Percentiles rank a stretch among this genome's conserved stretches.
These are phyloP conservation scores for Lagria hirta DNA, from an alignment of 2,888 invertebrate genomes.

Conservation along the genomic window DNA sequence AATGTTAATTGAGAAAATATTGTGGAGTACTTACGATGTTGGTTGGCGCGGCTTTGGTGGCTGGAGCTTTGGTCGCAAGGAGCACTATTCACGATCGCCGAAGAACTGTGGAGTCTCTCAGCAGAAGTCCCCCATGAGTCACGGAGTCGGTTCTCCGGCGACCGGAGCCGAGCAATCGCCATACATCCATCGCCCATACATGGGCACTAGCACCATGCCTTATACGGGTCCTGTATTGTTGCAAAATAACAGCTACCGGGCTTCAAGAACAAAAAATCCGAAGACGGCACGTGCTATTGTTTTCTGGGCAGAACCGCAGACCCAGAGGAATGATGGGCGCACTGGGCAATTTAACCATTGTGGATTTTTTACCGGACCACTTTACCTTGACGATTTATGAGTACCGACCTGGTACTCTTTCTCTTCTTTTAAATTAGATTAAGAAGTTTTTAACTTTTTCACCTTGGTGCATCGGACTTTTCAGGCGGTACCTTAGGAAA, in stretches of 20 bases:
- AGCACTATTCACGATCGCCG: conserved; percentile 40
- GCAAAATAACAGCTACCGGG: conserved; percentile 45
- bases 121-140: conserved; percentile 41
- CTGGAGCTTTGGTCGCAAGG: conserved; percentile 33
- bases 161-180: conserved; percentile 33
- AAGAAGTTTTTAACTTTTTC: too few relatives aligned
- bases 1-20: conserved; percentile 9
- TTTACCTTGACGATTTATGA: too few relatives aligned
- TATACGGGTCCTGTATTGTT: conserved; percentile 48
- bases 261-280: conserved; percentile 42
- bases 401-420: too few relatives aligned
- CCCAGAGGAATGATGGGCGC: conserved; percentile 33
- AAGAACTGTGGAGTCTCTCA: conserved; percentile 42
- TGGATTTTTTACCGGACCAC: conserved; percentile 23
- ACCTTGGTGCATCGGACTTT: too few relatives aligned
- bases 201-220: conserved; percentile 47
- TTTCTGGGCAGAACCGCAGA: conserved; percentile 36
- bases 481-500: too few relatives aligned
- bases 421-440: too few relatives aligned
- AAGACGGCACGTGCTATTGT: conserved; percentile 52
- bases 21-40: conserved; percentile 14
- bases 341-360: conserved; percentile 32
- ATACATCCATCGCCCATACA: conserved; percentile 48
- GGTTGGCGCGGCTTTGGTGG: conserved; percentile 16
- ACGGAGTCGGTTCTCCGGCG: conserved; percentile 41